Conservation (phyloP, 2,888 invertebrate species). For the Cheilosia vernalis region DNA sequence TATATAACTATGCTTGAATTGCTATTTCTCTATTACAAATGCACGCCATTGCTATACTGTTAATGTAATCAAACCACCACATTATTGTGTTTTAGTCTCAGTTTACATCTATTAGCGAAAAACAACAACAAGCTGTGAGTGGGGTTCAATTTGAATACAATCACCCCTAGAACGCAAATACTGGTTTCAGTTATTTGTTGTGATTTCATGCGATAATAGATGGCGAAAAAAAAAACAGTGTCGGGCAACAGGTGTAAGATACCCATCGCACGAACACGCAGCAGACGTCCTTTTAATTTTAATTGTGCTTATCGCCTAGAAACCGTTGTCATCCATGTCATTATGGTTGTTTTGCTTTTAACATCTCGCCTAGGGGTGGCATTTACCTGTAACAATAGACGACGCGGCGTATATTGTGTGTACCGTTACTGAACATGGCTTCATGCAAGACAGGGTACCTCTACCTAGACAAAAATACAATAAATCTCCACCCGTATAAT, state of each 20-base stretch:
- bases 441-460: constrained; percentile 13
- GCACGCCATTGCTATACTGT: neutral
- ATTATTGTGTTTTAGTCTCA: neutral
- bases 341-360: constrained; percentile 44
- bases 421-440: constrained; percentile 12
- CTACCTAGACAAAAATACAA: neutral
- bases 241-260: constrained; percentile 38
- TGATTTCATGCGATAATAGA: constrained; percentile 19
- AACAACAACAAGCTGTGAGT: neutral
- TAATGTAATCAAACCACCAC: constrained; percentile 8
- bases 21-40: neutral
- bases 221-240: constrained; percentile 7
- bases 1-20: no score
- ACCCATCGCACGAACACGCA: constrained; percentile 15
- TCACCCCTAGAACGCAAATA: constrained; percentile 10
- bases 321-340: constrained; percentile 44
- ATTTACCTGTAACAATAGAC: constrained; percentile 44
- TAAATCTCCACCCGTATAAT: neutral
- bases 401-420: constrained; percentile 2
- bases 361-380: constrained; percentile 19
- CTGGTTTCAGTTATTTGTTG: constrained; percentile 27
- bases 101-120: constrained; percentile 3
- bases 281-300: constrained; percentile 54
- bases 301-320: constrained; percentile 60
- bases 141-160: constrained; percentile 1